Percentiles rank a stretch among this genome's conserved stretches.
Evolutionary conservation across 1,140 invertebrate genomes (phyloP).

Genomic region (Zeugodacus cucurbitae): DNA sequence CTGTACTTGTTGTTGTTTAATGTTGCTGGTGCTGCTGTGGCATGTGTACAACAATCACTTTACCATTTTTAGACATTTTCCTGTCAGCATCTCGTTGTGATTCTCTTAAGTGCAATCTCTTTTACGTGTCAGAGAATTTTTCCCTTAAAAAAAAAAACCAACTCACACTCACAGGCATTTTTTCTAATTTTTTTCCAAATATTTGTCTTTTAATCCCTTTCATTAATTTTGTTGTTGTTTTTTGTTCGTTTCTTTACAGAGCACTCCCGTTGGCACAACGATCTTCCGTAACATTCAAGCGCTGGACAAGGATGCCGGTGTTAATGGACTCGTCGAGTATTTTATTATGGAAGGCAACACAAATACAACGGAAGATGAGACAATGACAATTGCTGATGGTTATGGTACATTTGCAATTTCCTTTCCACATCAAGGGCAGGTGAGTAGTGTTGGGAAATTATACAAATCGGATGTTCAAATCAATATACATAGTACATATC

Average conservation of each 20-base stretch:
- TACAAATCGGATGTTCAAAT: neutral
- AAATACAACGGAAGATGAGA: slow-evolving; percentile 70
- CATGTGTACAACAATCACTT: slow-evolving; percentile 19
- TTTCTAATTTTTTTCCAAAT: neutral
- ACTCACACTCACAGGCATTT: neutral
- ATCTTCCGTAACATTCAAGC: slow-evolving; percentile 88
- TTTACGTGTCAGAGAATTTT: neutral
- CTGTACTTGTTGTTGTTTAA: neutral
- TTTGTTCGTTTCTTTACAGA: slow-evolving; percentile 69
- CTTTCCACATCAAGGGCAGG: slow-evolving; percentile 87
- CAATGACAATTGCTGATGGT: slow-evolving; percentile 79
- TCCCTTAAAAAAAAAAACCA: neutral
- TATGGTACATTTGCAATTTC: slow-evolving; percentile 86
- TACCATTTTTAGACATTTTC: slow-evolving; percentile 29
- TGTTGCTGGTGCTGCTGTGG: neutral
- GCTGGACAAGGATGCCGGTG: slow-evolving; percentile 84
- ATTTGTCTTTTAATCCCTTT: neutral
- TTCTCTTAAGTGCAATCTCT: slow-evolving; percentile 16
- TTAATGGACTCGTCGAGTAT: slow-evolving; percentile 88
- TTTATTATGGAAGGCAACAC: slow-evolving; percentile 74
- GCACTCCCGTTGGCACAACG: slow-evolving; percentile 87
- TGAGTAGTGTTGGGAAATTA: slow-evolving; percentile 47
- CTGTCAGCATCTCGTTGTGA: slow-evolving; percentile 17
- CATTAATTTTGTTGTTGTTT: neutral
- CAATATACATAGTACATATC: neutral